Base-by-base conservation (phyloP, 2,113 vertebrate species). In the Gracilinanus agilis region DNA sequence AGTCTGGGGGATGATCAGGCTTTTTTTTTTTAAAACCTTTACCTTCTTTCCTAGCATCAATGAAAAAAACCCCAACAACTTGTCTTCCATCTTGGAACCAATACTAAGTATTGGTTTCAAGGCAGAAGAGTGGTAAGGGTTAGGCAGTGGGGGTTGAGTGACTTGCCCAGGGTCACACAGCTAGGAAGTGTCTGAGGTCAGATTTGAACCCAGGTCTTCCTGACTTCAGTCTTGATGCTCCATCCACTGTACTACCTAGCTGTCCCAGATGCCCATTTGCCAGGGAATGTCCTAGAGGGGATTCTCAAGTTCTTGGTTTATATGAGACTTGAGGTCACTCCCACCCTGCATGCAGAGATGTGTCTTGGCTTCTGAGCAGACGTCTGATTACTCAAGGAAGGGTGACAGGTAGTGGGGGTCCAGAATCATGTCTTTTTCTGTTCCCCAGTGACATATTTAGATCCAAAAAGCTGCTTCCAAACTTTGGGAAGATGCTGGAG, bases 401-500 rank as follows among this genome's bases (percentile, higher is more conserved):
- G 89, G 4, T 0, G 9, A 0, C 40, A 2, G 21, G 24, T 53
- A 61, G 3, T 12, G 21, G 19, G 19, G 44, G 49, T 56, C 23
- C 24, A 54, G 90, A 25, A 67, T 40, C 0, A 0, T 89, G 44
- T 54, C 83, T 94, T 93, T 92, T 2, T 90, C 90, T 99, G 90
- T 96, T 58, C 96, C 98, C 92, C 98, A 99, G 99, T 98, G 99
- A 99, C 96, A 99, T 99, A 98, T 99, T 99, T 98, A 99, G 98
- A 98, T 98, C 98, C 92, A 99, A 99, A 98, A 99, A 99, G 95
- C 97, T 99, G 92, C 90, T 99, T 91, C 99, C 99, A 88, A 98
- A 97, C 98, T 99, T 99, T 90, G 99, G 99, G 90, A 99, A 99
- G 98, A 99, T 99, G 99, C 97, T 99, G 98, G 99, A 99, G 97